Conservation (phyloP, 2,113 vertebrate species). For the Mola mola region DNA sequence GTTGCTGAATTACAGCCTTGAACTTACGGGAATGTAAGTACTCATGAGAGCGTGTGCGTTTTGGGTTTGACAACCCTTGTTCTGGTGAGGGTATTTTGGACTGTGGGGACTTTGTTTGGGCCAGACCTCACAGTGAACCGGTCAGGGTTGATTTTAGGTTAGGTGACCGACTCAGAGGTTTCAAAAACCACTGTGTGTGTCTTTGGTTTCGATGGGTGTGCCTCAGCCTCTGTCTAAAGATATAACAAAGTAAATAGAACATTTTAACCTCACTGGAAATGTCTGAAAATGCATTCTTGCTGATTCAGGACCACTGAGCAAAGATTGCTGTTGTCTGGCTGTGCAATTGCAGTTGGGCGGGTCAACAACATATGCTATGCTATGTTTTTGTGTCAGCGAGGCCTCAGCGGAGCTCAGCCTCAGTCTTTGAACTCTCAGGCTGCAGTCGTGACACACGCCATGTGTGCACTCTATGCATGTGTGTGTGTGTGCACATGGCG, state of each 20-base stretch:
- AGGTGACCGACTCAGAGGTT: constrained; percentile 11
- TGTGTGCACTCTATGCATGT: too few species aligned
- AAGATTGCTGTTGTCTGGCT: constrained; percentile 41
- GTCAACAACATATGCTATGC: too few species aligned
- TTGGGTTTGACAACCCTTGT: constrained; percentile 28
- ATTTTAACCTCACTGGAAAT: constrained; percentile 62
- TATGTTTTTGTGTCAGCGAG: constrained; percentile 21
- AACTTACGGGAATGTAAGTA: not conserved
- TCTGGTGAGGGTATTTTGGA: constrained; percentile 33
- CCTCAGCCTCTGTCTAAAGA: constrained; percentile 28
- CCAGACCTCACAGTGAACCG: constrained; percentile 41
- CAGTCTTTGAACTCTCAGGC: constrained; percentile 53
- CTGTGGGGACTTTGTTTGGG: constrained; percentile 33
- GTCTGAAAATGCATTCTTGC: constrained; percentile 56
- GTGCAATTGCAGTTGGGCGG: not conserved
- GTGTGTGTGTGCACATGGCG: constrained; percentile 10
- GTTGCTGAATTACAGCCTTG: constrained; percentile 34
- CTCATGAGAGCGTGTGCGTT: not conserved
- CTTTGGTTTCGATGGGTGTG: constrained; percentile 42
- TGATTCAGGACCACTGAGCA: constrained; percentile 66
- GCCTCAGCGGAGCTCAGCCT: constrained; percentile 31
- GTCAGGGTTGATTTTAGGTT: constrained; percentile 56
- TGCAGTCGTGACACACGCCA: constrained; percentile 30
- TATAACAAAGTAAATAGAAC: constrained; percentile 59
- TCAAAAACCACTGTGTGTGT: not conserved